These are phyloP conservation scores for Andrena trimmerana DNA, from an alignment of 2,888 invertebrate species.

Conservation along the genomic window DNA sequence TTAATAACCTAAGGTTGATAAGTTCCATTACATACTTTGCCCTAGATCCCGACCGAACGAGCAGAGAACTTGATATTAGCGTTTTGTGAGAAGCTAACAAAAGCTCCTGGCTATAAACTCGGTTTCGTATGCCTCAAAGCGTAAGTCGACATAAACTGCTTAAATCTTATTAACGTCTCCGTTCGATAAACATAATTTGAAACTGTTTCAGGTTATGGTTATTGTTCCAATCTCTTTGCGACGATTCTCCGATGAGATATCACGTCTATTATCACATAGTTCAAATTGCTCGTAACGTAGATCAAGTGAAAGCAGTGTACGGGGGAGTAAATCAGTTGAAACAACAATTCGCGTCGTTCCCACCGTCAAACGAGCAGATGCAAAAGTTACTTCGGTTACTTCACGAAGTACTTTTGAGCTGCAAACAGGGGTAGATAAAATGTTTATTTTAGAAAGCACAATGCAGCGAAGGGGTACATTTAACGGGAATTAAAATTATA, in stretches of 20 bases:
- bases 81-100: constrained; percentile 96
- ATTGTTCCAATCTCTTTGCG: constrained; percentile 95
- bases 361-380: constrained; percentile 95
- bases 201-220: constrained; percentile 91
- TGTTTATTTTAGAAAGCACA: background rate
- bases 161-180: background rate
- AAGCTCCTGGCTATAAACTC: constrained; percentile 93
- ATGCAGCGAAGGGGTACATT: constrained; percentile 29
- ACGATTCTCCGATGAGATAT: constrained; percentile 93
- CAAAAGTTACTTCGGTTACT: constrained; percentile 95
- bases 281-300: constrained; percentile 94
- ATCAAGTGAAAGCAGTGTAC: constrained; percentile 94
- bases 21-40: constrained; percentile 35
- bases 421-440: constrained; percentile 90
- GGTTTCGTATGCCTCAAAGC: constrained; percentile 94
- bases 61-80: constrained; percentile 95
- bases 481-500: constrained; percentile 69
- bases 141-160: constrained; percentile 86
- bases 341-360: constrained; percentile 92
- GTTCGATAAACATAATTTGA: constrained; percentile 9
- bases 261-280: constrained; percentile 97
- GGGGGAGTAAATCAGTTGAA: constrained; percentile 93
- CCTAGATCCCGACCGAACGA: constrained; percentile 92
- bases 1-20: background rate
- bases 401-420: constrained; percentile 95